Percentiles rank a stretch among this genome's conserved stretches.
Conservation (phyloP, 2,888 invertebrate species). For the Slavum lentiscoides region DNA sequence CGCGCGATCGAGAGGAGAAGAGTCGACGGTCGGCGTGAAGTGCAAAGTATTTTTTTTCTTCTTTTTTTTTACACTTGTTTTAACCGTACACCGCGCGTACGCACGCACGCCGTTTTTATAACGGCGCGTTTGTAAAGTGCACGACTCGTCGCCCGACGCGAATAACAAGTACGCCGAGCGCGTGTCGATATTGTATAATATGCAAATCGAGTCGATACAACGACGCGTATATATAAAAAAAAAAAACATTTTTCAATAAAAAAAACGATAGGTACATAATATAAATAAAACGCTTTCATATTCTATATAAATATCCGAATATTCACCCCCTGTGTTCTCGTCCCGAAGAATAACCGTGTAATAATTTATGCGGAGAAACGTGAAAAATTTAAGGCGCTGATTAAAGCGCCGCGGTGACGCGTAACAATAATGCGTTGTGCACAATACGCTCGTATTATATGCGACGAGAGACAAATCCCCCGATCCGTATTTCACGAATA, state of each 20-base stretch:
- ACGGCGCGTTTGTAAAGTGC: too few relatives aligned
- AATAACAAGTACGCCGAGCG: not conserved
- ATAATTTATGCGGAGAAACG: constrained; percentile 7
- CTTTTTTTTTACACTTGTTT: not conserved
- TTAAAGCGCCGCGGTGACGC: not conserved
- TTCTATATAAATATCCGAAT: not conserved
- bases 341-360: not conserved
- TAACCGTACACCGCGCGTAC: not conserved
- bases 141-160: not conserved
- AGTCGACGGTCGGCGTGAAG: not conserved
- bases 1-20: not conserved
- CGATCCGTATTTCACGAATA: too few relatives aligned
- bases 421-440: not conserved
- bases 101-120: not conserved
- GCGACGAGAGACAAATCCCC: too few relatives aligned
- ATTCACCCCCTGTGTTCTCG: not conserved
- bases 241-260: not conserved
- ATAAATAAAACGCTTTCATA: not conserved
- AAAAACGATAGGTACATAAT: too few relatives aligned
- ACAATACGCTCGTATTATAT: too few relatives aligned
- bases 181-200: too few relatives aligned
- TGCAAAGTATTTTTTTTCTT: constrained; percentile 5
- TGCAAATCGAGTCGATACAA: constrained; percentile 23
- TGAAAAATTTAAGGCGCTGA: not conserved
- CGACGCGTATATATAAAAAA: not conserved